Evolutionary conservation across 2,113 vertebrate genomes (phyloP), one percentile per base, ranked within the genome.

Genomic region (Ornithorhynchus anatinus): DNA sequence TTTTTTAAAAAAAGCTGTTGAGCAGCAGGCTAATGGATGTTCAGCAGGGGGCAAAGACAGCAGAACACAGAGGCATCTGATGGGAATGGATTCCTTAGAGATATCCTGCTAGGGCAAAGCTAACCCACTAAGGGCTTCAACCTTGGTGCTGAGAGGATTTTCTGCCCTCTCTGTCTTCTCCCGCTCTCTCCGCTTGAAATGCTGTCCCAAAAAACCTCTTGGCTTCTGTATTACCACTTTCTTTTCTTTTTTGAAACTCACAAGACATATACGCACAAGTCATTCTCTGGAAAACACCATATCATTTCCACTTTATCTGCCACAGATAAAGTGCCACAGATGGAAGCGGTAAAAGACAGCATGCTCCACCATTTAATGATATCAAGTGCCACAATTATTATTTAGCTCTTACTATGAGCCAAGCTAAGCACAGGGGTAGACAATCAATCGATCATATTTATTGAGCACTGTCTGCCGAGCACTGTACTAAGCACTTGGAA

Each of bases 21-120:
- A 93, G 85, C 92, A 92, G 89, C 91, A 92, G 89, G 89, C 84
- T 93, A 93, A 94, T 92, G 89, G 89, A 69, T 90, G 82, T 90
- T 82, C 93, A 91, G 92, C 88, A 72, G 86, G 93, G 87, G 39
- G 73, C 77, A 84, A 85, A 87, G 83, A 82, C 84, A 88, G 91
- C 79, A 75, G 87, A 85, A 83, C 89, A 84, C 79, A 35, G 6
- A 23, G 64, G 81, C 86, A 86, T 88, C 91, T 89, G 87, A 93
- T 91, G 89, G 86, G 89, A 92, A 84, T 90, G 88, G 89, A 82
- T 89, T 91, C 91, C 85, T 88, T 36, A 1, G 43, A 86, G 91
- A 91, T 77, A 86, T 87, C 90, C 91, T 86, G 86, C 90, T 90
- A 91, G 82, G 84, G 82, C 72, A 25, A 74, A 88, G 77, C 79